Conservation (phyloP, 1,140 invertebrate species). For the Planococcus citri region DNA sequence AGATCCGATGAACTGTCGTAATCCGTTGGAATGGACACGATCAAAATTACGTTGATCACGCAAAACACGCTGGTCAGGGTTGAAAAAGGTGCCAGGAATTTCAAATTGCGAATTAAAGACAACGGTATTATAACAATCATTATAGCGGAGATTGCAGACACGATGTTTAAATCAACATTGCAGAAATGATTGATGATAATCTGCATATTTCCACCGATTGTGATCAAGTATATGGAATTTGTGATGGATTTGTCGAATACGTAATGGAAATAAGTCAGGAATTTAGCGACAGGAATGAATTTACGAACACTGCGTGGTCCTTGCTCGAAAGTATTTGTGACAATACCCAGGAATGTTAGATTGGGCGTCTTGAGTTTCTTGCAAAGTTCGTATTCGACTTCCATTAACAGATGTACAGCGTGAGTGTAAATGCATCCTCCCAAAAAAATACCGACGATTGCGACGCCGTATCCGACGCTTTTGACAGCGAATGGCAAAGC, state of each 20-base stretch:
- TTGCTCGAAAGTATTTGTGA: slow-evolving; percentile 43
- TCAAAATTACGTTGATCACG: neutral
- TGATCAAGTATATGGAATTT: neutral
- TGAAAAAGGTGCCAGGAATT: neutral
- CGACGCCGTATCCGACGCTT: slow-evolving; percentile 39
- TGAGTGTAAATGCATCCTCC: slow-evolving; percentile 25
- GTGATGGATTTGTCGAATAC: neutral
- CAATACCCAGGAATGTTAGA: slow-evolving; percentile 48
- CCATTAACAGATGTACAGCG: neutral
- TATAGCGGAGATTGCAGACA: neutral
- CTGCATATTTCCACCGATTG: neutral
- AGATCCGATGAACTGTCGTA: too few species aligned
- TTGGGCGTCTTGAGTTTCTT: slow-evolving; percentile 40
- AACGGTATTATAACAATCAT: neutral
- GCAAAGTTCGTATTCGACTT: slow-evolving; percentile 38
- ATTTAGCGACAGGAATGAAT: slow-evolving; percentile 34
- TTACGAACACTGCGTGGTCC: slow-evolving; percentile 41
- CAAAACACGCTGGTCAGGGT: neutral
- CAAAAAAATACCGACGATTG: slow-evolving; percentile 31
- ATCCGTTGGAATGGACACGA: neutral
- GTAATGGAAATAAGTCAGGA: neutral
- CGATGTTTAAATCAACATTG: neutral
- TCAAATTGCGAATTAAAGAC: neutral
- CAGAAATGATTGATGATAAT: neutral
- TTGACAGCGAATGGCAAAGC: slow-evolving; percentile 41